phyloP scores from a whole-genome alignment of 2,113 vertebrate species.

The Mobula hypostoma region DNA sequence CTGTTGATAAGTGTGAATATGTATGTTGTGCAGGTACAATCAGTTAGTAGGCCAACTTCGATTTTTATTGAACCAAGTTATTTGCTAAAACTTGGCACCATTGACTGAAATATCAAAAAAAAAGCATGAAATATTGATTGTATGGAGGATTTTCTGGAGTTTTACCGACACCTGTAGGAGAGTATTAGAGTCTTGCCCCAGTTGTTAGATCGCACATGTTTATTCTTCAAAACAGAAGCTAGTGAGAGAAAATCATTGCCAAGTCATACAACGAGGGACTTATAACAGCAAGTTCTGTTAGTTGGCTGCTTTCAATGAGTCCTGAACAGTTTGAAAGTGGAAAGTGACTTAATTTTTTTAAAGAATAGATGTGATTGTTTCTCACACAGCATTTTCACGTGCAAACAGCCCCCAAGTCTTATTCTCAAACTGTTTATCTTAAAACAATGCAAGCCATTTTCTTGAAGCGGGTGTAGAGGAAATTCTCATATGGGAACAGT shows the following conservation, averaged over 20 bases:
- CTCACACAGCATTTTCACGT: conserved; percentile 17
- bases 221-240: conserved; percentile 29
- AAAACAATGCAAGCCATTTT: conserved; percentile 34
- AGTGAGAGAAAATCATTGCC: not conserved
- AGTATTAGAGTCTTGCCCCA: not conserved
- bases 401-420: conserved; percentile 16
- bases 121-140: not conserved
- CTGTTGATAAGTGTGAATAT: not conserved
- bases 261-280: conserved; percentile 26
- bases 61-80: not conserved
- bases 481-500: conserved; percentile 27
- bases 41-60: not conserved
- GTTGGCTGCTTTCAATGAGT: not conserved
- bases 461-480: conserved; percentile 34
- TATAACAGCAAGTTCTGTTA: conserved; percentile 23
- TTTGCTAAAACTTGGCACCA: not conserved
- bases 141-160: not conserved
- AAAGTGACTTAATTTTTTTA: conserved; percentile 33
- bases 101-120: not conserved
- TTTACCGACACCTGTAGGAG: not conserved
- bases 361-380: conserved; percentile 27
- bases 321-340: conserved; percentile 18
- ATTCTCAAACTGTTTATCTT: conserved; percentile 32
- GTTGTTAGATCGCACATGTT: not conserved
- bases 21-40: not conserved